Base-by-base conservation (phyloP, 2,797 vertebrate species). In the Pyrocephalus nanus region DNA sequence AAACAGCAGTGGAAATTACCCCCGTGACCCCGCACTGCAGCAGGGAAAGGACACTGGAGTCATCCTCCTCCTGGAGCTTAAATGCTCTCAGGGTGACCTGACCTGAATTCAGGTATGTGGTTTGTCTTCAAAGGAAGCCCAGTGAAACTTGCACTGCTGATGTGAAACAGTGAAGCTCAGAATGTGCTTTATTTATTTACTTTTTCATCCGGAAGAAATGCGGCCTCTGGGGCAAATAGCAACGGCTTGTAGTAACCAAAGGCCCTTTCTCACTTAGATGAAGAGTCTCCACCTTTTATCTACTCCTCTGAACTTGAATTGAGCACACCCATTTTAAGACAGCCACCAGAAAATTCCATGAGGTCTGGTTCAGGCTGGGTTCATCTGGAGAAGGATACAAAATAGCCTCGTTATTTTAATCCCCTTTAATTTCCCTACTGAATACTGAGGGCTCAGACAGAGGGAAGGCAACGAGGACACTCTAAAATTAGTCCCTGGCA, bases 21-120 rank as follows among this genome's bases (percentile, higher is more conserved):
- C 4, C 2, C 36, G 38, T 0, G 0, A 27, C 9, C 8, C 43
- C 1, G 0, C 11, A 1, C 12, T 54, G 64, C 77, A 79, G 40
- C 9, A 9, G 11, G 72, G 30, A 45, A 54, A 53, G 61, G 79
- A 69, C n/a, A 20, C 58, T 36, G 1, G 26, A 58, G 27, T 72
- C 47, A 23, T n/a, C 61, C 71, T 86, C 4, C 1, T 47, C 45
- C 23, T 45, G 60, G 67, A 78, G 64, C 36, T 72, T 26, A 20
- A 82, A 40, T 2, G 5, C 42, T 69, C 55, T 61, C 58, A 9
- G 47, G 14, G 47, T 92, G 65, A 58, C 58, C 82, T 81, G 85
- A 93, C 61, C 61, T 77, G 57, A 21, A 65, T 58, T 86, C 27
- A 65, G 34, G 53, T 36, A 9, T 1, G 34, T 0, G 9, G 47